phyloP scores from a whole-genome alignment of 2,797 vertebrate genomes.

The Limosa lapponica region DNA sequence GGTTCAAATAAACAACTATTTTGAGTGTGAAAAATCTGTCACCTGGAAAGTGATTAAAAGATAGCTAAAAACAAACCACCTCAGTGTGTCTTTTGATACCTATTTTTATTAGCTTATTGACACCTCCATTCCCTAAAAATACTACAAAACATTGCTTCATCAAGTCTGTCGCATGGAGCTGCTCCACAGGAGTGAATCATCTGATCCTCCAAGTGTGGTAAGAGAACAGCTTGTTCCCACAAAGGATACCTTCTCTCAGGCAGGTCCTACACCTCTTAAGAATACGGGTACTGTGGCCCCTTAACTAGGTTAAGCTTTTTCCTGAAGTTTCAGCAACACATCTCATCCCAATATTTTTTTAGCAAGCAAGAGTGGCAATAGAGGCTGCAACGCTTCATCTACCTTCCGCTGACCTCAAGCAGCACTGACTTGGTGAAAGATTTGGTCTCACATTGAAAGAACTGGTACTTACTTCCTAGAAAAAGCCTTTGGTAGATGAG shows the following conservation, averaged over 20 bases:
- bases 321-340: background rate
- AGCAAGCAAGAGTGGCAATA: background rate
- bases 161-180: background rate
- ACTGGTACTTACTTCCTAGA: background rate
- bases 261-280: background rate
- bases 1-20: background rate
- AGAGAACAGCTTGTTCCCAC: background rate
- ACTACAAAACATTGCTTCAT: background rate
- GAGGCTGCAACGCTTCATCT: background rate
- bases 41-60: background rate
- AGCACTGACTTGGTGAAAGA: background rate
- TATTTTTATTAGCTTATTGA: background rate
- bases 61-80: background rate
- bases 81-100: background rate
- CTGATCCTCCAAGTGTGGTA: too few species aligned
- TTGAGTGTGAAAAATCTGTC: background rate
- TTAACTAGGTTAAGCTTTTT: background rate
- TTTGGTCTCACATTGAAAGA: background rate
- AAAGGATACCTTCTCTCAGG: background rate
- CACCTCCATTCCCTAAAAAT: background rate
- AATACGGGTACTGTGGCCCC: background rate
- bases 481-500: background rate
- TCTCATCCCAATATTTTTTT: background rate
- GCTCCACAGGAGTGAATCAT: background rate
- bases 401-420: fast-evolving